Base-by-base conservation (phyloP, 2,797 vertebrate genomes). In the Epinephelus coioides region DNA sequence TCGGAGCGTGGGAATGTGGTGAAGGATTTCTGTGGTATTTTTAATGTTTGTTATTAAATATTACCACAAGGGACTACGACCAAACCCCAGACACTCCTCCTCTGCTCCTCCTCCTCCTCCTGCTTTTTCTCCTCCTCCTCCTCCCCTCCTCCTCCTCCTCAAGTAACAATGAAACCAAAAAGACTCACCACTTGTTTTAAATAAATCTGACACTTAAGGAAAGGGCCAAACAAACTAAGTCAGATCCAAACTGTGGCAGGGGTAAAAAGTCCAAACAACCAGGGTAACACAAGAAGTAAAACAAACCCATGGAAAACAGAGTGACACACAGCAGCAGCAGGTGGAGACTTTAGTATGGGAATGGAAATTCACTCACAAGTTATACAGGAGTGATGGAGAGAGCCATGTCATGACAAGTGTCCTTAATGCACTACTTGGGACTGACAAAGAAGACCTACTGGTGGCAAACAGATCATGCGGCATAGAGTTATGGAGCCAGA, bases 41-140 rank as follows among this genome's bases (percentile, higher is more conserved):
- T 95, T 94, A 94, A 96, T 95, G 95, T 95, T 95, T 95, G 94
- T 95, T 96, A 95, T 96, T 95, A 95, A 95, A 95, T 95, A 94
- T 95, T 94, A 94, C 93, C 94, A 88, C 94, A 93, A 88, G 94
- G 92, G 93, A 95, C 92, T 88, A 65, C 73, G 87, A 94, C 92
- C 92, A 95, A 94, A 93, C 90, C 93, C 89, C 90, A 90, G 83
- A 84, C 84, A 89, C 90, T 88, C 90, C 90, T 79, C 87, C 54
- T 70, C 85, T 65, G 40, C 76, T 69, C 78, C 62, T 75, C 73
- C 66, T 76, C 68, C 10, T 27, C 72, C 66, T 61, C 71, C 51
- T 19, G 23, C 62, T 71, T 57, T 23, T 50, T 12, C 55, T 69
- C 44, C 18, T 60, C 18, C 47, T 49, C 49, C 15, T 21, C 23